Evolutionary conservation across 2,113 vertebrate species (phyloP), one percentile per base, ranked within the genome.

Genomic region (Sprattus sprattus): DNA sequence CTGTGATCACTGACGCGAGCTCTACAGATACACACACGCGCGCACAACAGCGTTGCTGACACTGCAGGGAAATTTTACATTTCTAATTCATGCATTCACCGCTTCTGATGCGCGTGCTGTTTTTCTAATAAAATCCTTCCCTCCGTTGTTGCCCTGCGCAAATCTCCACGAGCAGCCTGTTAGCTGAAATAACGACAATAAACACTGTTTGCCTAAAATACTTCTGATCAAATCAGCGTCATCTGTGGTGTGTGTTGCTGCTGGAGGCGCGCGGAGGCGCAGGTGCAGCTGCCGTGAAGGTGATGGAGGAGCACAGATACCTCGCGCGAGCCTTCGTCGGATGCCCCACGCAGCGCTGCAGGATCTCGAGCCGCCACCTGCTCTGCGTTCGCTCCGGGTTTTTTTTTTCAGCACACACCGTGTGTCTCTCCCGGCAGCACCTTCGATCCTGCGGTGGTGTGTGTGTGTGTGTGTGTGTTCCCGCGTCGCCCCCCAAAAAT

Each of bases 281-380:
- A 71, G 64, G 64, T 71, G 64, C 25, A 71, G 64, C 25, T 32
- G 3, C 64, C 32, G 71, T 39, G 71, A 78, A 78, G 71, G 71
- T 78, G 71, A 78, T 18, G 71, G 28, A 78, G 28, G 28, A 78
- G 71, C 71, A 78, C 10, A 78, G 10, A 78, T 78, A 39, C 71
- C 71, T 78, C 64, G 25, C 64, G 25, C 64, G 64, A 67, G 64
- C 64, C 64, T 78, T 78, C 71, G 28, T 78, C 16, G 71, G n/a
- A 10, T 28, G 64, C 64, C 25, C 64, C 28, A 67, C 25, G 64
- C 71, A 78, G 71, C 71, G 32, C 25, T 13, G 71, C 32, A 67
- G 64, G 64, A 67, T 28, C 67, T 32, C 9, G 28, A 20, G 13
- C 25, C 71, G 71, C 71, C 71, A 78, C 71, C 71, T 78, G 71